Evolutionary conservation across 2,888 invertebrate species (phyloP).

Genomic region (Elysia crispata): DNA sequence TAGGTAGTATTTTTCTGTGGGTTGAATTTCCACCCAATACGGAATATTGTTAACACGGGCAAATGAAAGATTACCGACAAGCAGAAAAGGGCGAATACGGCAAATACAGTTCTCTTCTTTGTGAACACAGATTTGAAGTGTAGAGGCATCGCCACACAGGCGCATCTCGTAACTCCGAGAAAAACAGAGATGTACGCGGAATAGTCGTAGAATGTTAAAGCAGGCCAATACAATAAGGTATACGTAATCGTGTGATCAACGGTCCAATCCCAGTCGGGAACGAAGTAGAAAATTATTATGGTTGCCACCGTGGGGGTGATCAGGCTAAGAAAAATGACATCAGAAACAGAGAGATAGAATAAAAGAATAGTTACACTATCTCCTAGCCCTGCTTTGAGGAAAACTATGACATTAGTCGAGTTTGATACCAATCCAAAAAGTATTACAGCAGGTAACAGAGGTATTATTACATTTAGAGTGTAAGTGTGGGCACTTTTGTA

Average conservation of each 20-base stretch:
- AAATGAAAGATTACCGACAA: conserved; percentile 2
- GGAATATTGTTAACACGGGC: conserved; percentile 5
- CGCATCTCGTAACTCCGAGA: conserved; percentile 29
- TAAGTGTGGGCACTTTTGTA: too few species aligned
- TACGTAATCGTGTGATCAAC: too few species aligned
- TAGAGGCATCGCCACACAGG: conserved; percentile 36
- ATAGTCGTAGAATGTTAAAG: not conserved
- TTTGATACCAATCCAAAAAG: too few species aligned
- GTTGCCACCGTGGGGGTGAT: not conserved
- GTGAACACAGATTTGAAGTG: conserved; percentile 27
- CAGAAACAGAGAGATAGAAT: conserved; percentile 6
- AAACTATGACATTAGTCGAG: too few species aligned
- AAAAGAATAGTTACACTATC: conserved; percentile 32
- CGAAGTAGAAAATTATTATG: not conserved
- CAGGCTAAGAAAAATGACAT: not conserved
- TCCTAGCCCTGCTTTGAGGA: not conserved
- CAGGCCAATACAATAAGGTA: too few species aligned
- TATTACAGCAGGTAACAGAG: too few species aligned
- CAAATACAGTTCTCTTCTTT: not conserved
- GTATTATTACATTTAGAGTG: too few species aligned
- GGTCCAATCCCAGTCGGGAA: not conserved
- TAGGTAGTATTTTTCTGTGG: not conserved
- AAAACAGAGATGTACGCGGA: conserved; percentile 23
- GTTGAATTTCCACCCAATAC: not conserved
- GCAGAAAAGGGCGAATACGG: not conserved